Evolutionary conservation across 2,113 vertebrate species (phyloP), one percentile per base, ranked within the genome.

Genomic region (Lethenteron camtschaticum): DNA sequence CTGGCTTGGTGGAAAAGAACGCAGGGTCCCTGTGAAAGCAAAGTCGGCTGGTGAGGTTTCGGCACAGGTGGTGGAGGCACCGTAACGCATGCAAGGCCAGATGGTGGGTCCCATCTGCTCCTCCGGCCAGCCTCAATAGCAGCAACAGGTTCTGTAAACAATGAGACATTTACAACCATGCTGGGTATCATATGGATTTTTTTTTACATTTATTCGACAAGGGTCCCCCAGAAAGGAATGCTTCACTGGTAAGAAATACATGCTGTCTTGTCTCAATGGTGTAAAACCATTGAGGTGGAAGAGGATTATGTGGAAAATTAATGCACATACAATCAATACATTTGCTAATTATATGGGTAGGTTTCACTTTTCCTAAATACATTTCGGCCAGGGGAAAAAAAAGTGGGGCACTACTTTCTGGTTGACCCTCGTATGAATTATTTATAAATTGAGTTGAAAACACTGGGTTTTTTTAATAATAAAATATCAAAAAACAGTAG

Each of bases 11-110:
- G 12, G 83, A 89, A 79, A 79, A 83, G 79, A 95, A 95, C 69
- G 83, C 81, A 41, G 94, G 89, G 79, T 96, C 90, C 75, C 83
- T 85, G 77, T 90, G 83, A 76, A 92, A 96, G 75, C 85, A 85
- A 20, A 99, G 85, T 56, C 90, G 82, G 68, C 75, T 84, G 74
- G 81, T 85, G 70, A 97, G 78, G n/a, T 78, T 82, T 3, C 70
- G 68, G 68, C 89, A 95, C 69, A 99, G 80, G 75, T 90, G 90
- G 68, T 79, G 82, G 73, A 99, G 77, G 75, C 91, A 97, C 0
- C 81, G 84, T 20, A 87, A 74, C 2, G 86, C 81, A 74, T 84
- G 85, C 24, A 89, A 78, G 11, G 82, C 82, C 73, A 90, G 79
- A 58, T 74, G 79, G 60, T 83, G 79, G 3, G 78, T 79, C 13